Percentiles rank a stretch among this genome's conserved stretches.
These are phyloP conservation scores for Xenopus petersii DNA, from an alignment of 2,797 vertebrate species.

Conservation along the genomic window DNA sequence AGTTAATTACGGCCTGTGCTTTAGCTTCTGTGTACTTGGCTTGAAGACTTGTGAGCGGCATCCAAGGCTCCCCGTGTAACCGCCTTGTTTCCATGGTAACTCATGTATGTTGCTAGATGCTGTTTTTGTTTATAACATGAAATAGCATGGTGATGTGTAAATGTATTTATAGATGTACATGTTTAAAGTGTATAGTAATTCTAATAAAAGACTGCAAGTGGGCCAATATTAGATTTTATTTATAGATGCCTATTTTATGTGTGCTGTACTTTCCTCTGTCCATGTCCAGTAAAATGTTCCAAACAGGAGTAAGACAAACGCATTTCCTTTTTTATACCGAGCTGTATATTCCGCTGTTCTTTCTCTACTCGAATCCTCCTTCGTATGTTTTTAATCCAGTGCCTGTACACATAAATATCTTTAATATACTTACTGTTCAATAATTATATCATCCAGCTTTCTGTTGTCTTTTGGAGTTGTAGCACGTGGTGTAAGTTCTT, in stretches of 20 bases:
- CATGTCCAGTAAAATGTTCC: too few relatives aligned
- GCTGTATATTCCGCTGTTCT: background rate
- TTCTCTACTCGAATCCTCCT: background rate
- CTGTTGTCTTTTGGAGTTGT: too few relatives aligned
- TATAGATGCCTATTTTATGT: background rate
- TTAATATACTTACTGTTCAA: background rate
- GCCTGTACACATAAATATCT: background rate
- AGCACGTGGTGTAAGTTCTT: too few relatives aligned
- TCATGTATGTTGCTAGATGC: slow-evolving; percentile 31
- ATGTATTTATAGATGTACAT: slow-evolving; percentile 24
- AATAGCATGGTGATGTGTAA: slow-evolving; percentile 28
- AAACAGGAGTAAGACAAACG: too few relatives aligned
- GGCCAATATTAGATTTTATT: background rate
- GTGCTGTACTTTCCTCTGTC: too few relatives aligned
- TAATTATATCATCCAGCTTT: too few relatives aligned
- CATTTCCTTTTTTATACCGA: background rate
- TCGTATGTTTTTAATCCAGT: background rate
- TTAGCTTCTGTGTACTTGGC: slow-evolving; percentile 20
- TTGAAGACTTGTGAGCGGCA: slow-evolving; percentile 1
- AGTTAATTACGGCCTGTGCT: slow-evolving; percentile 23
- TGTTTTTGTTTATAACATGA: slow-evolving; percentile 31
- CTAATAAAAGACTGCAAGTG: slow-evolving; percentile 6
- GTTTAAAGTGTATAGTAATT: slow-evolving; percentile 28
- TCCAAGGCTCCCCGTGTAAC: slow-evolving; percentile 31
- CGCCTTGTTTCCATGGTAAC: slow-evolving; percentile 23